Conservation (phyloP, 2,797 vertebrate genomes). For the Sebastes hopkinsi region DNA sequence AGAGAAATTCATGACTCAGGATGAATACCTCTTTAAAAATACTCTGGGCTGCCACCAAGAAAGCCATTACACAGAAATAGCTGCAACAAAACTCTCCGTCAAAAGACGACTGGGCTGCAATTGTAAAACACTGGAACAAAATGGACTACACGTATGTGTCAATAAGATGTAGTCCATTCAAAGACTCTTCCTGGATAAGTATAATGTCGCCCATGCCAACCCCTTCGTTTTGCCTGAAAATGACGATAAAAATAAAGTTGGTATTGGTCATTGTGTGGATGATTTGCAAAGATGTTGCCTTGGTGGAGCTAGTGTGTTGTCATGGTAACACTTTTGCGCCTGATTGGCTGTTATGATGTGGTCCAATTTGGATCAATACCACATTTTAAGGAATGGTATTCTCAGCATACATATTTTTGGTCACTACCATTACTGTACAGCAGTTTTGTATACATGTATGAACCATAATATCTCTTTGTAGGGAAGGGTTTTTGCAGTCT, state of each 20-base stretch:
- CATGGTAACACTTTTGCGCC: not conserved
- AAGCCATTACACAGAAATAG: not conserved
- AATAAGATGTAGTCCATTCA: not conserved
- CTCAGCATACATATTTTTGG: no score
- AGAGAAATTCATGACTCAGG: not conserved
- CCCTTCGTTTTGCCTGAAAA: not conserved
- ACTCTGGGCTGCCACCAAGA: not conserved
- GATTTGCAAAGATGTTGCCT: no score
- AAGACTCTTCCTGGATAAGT: not conserved
- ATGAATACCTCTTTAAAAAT: constrained; percentile 8
- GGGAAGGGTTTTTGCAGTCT: no score
- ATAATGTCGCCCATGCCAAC: no score
- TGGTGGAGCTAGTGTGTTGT: rapidly evolving
- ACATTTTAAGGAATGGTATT: not conserved
- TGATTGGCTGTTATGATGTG: not conserved
- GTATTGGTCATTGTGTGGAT: not conserved
- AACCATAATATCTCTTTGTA: no score
- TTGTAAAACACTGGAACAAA: not conserved
- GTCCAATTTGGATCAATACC: not conserved
- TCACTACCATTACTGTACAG: not conserved
- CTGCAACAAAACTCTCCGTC: not conserved
- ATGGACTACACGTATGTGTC: not conserved
- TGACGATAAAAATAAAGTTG: not conserved
- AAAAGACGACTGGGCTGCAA: not conserved
- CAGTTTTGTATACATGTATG: no score